Percentiles rank a stretch among this genome's conserved stretches.
Conservation (phyloP, 1,140 invertebrate species). For the Metaphire vulgaris region DNA sequence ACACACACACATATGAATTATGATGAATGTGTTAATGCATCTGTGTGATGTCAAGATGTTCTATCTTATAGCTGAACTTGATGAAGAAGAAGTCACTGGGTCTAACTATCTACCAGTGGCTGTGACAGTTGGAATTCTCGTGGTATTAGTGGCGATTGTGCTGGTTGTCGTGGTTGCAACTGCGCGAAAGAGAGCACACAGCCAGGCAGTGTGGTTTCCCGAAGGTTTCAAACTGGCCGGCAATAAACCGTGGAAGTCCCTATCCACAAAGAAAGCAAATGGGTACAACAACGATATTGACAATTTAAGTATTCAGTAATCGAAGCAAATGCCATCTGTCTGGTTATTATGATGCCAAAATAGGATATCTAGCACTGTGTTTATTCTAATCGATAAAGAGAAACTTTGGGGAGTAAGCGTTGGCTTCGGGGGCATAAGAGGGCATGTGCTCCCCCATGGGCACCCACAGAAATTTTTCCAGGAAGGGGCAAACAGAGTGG, state of each 20-base stretch:
- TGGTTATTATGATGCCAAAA: too few relatives aligned
- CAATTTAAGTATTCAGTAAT: too few relatives aligned
- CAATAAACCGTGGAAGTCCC: not conserved
- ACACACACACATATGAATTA: not conserved
- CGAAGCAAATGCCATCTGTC: too few relatives aligned
- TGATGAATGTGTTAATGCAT: not conserved
- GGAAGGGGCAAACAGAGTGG: too few relatives aligned
- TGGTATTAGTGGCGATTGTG: slow-evolving; percentile 64
- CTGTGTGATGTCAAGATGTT: too few relatives aligned
- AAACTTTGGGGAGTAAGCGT: too few relatives aligned
- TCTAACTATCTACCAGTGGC: not conserved
- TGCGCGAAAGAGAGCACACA: slow-evolving; percentile 67
- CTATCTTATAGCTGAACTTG: not conserved
- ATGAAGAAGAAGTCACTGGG: not conserved
- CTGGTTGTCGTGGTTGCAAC: slow-evolving; percentile 67
- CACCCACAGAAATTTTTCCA: too few relatives aligned
- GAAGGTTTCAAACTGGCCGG: slow-evolving; percentile 67
- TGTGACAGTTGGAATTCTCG: slow-evolving; percentile 47
- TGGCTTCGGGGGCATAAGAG: too few relatives aligned
- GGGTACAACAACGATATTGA: too few relatives aligned
- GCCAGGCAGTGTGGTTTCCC: slow-evolving; percentile 94
- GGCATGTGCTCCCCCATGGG: too few relatives aligned
- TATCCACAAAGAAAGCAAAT: not conserved
- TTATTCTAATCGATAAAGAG: too few relatives aligned
- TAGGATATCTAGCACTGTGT: too few relatives aligned